Percentiles rank a stretch among this genome's conserved stretches.
phyloP scores from a whole-genome alignment of 2,888 invertebrate species.

The Heteromurus nitidus region DNA sequence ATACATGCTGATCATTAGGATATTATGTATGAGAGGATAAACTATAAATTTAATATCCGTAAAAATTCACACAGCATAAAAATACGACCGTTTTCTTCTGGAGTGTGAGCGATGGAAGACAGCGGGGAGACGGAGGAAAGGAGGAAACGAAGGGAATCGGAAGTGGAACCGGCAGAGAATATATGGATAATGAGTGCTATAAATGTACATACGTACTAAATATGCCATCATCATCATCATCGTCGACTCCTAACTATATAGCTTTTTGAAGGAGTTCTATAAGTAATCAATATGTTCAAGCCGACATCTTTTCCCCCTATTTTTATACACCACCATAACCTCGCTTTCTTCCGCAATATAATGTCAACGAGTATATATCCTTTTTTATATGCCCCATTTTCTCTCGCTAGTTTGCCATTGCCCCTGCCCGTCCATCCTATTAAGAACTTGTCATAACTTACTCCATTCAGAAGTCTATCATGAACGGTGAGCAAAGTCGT shows the following conservation, averaged over 20 bases:
- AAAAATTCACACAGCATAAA: background rate
- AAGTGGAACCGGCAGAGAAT: background rate
- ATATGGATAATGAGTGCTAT: background rate
- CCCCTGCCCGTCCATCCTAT: background rate
- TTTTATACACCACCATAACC: background rate
- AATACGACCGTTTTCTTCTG: background rate
- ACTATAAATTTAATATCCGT: too few species aligned
- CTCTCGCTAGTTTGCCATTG: background rate
- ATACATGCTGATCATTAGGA: background rate
- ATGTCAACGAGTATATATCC: background rate
- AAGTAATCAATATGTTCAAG: conserved; percentile 3
- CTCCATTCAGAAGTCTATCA: background rate
- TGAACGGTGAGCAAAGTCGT: background rate
- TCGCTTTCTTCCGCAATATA: background rate
- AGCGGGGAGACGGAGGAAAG: background rate
- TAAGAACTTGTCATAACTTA: too few species aligned
- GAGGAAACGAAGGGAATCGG: too few species aligned
- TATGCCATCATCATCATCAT: too few species aligned
- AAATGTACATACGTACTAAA: background rate
- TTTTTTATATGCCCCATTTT: background rate
- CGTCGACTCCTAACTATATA: too few species aligned
- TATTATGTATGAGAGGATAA: too few species aligned
- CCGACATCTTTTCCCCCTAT: background rate
- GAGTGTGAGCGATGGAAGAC: background rate
- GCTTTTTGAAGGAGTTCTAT: too few species aligned